Percentiles rank a stretch among this genome's conserved stretches.
phyloP scores from a whole-genome alignment of 2,888 invertebrate genomes.

The Clepsis dumicolana region DNA sequence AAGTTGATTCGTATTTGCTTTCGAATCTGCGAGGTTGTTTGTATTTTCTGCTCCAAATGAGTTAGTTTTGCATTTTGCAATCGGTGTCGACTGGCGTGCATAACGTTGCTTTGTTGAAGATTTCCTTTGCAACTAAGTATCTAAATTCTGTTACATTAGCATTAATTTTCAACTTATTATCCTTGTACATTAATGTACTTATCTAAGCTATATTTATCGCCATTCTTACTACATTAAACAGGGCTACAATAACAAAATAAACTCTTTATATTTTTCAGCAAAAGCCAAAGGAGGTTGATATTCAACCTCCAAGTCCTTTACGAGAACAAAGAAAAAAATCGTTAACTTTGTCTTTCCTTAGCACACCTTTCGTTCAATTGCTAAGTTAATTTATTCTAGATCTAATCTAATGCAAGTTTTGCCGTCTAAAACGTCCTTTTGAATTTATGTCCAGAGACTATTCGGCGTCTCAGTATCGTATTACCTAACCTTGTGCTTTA shows the following conservation, averaged over 20 bases:
- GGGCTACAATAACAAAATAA: no score
- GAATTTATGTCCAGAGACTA: slow-evolving; percentile 64
- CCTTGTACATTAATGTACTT: not conserved
- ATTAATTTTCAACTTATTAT: not conserved
- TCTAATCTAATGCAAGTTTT: not conserved
- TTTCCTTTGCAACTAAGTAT: not conserved
- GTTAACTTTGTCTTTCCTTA: not conserved
- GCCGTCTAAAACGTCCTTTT: slow-evolving; percentile 14
- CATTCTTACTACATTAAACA: not conserved
- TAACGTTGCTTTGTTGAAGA: not conserved
- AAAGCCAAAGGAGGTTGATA: not conserved
- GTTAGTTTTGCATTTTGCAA: slow-evolving; percentile 19
- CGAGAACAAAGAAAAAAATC: not conserved
- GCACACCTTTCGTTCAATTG: not conserved
- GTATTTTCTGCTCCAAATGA: slow-evolving; percentile 17
- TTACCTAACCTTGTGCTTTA: slow-evolving; percentile 71
- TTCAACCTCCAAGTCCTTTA: not conserved
- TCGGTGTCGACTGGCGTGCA: not conserved
- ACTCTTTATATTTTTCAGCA: not conserved
- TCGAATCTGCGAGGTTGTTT: slow-evolving; percentile 18
- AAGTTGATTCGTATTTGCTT: slow-evolving; percentile 12
- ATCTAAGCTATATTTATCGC: not conserved
- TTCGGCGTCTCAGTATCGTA: slow-evolving; percentile 75
- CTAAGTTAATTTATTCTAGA: slow-evolving; percentile 10
- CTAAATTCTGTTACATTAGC: not conserved